phyloP scores from a whole-genome alignment of 2,888 invertebrate species.

The Meteorus cinctellus region DNA sequence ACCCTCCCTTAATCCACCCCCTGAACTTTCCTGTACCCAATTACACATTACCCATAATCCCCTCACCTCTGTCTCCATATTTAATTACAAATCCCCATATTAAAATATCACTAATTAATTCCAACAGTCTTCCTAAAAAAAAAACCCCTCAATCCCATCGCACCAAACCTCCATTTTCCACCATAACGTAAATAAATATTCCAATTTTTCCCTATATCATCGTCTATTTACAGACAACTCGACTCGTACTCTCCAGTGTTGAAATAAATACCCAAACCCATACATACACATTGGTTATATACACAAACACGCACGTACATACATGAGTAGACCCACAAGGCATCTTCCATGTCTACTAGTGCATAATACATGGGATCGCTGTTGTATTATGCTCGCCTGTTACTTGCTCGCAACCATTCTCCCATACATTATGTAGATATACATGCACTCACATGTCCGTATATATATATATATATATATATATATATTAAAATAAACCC shows the following conservation, averaged over 20 bases:
- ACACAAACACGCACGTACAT: not conserved
- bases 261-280: not conserved
- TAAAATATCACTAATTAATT: too few relatives aligned
- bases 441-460: too few relatives aligned
- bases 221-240: slow-evolving; percentile 20
- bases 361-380: slow-evolving; percentile 34
- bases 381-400: slow-evolving; percentile 25
- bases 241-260: not conserved
- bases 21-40: too few relatives aligned
- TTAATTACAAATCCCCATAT: too few relatives aligned
- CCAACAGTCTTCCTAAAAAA: too few relatives aligned
- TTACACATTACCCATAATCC: too few relatives aligned
- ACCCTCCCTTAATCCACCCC: too few relatives aligned
- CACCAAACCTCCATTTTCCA: too few relatives aligned
- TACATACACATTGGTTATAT: not conserved
- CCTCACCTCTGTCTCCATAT: too few relatives aligned
- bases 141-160: too few relatives aligned
- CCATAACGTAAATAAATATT: not conserved
- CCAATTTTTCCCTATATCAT: not conserved
- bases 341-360: slow-evolving; percentile 38
- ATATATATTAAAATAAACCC: not conserved
- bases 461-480: not conserved
- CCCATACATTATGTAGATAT: slow-evolving; percentile 11
- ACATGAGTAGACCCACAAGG: slow-evolving; percentile 33
- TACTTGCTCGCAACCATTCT: slow-evolving; percentile 3